Evolutionary conservation across 2,888 invertebrate species (phyloP).

Genomic region (Nowickia ferox): DNA sequence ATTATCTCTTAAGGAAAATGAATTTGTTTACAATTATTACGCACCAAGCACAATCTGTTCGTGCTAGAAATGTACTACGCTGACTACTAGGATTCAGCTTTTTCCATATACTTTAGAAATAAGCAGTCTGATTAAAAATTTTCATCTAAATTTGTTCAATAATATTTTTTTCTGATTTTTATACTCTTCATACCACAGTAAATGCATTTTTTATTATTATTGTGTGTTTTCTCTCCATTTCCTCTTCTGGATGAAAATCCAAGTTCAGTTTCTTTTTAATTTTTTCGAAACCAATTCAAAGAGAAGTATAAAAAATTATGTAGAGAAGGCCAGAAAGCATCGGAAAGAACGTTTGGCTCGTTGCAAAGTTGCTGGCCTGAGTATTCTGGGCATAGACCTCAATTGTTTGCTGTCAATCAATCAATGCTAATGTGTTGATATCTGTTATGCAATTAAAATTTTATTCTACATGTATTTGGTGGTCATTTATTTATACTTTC

Average conservation of each 20-base stretch:
- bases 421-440: conserved; percentile 75
- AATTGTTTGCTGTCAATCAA: conserved; percentile 75
- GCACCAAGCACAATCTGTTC: no score
- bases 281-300: conserved; percentile 39
- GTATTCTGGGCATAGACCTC: conserved; percentile 62
- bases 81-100: no score
- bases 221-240: conserved; percentile 3
- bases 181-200: conserved; percentile 20
- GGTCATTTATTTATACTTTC: conserved; percentile 68
- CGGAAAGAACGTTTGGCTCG: conserved; percentile 18
- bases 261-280: conserved; percentile 32
- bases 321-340: conserved; percentile 12
- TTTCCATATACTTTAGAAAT: no score
- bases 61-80: no score
- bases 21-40: no score
- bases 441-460: conserved; percentile 73
- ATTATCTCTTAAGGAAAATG: no score
- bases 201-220: conserved; percentile 16
- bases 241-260: conserved; percentile 25
- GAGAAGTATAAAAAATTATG: conserved; percentile 15
- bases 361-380: conserved; percentile 2
- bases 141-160: no score
- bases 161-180: not conserved
- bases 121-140: no score
- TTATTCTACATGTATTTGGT: conserved; percentile 70